A percentile compares a stretch with the other conserved stretches of the same genome.
Evolutionary conservation across 2,888 invertebrate genomes (phyloP).

Genomic region (Spatulosminthurus flaviceps): DNA sequence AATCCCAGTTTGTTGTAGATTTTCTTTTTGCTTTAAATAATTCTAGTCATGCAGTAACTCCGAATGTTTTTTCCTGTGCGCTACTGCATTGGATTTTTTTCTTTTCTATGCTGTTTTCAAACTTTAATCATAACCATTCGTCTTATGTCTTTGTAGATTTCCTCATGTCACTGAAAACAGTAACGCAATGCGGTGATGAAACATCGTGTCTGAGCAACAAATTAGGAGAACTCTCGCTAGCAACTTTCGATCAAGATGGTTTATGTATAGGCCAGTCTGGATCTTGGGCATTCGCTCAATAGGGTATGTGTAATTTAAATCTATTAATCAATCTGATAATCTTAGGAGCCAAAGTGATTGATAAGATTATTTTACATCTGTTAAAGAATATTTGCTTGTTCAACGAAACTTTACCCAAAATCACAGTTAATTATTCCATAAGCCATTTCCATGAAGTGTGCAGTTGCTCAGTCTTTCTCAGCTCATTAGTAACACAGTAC

Average conservation of each 20-base stretch:
- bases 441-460: background rate
- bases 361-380: background rate
- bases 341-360: constrained; percentile 23
- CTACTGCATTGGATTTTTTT: too few species aligned
- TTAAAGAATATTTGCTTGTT: background rate
- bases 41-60: too few species aligned
- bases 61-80: too few species aligned
- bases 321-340: constrained; percentile 37
- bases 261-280: constrained; percentile 87
- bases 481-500: constrained; percentile 24
- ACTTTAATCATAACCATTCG: too few species aligned
- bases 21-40: too few species aligned
- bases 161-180: constrained; percentile 67
- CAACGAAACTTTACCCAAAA: constrained; percentile 11
- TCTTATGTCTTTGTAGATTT: constrained; percentile 66
- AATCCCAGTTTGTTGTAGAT: too few species aligned
- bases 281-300: constrained; percentile 77
- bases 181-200: constrained; percentile 66
- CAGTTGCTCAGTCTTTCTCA: constrained; percentile 19
- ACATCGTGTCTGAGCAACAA: constrained; percentile 82
- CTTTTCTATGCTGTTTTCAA: too few species aligned
- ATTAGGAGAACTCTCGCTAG: constrained; percentile 83
- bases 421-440: background rate
- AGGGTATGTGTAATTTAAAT: constrained; percentile 49
- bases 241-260: constrained; percentile 89